Conservation (phyloP, 2,888 invertebrate genomes). For the Ligdia adustata region DNA sequence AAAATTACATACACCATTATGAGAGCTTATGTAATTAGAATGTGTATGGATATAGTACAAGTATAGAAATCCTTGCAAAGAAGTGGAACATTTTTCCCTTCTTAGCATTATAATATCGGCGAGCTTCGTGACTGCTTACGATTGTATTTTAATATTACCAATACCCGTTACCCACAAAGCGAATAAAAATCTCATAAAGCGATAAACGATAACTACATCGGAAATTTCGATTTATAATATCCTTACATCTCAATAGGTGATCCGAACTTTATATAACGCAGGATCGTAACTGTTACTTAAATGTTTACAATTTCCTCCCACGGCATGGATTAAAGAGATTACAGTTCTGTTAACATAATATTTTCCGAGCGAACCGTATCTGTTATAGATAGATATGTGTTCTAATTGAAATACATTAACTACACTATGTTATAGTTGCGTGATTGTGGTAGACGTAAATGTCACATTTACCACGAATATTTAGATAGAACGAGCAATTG, state of each 20-base stretch:
- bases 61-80: no score
- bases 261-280: constrained; percentile 2
- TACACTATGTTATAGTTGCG: constrained; percentile 26
- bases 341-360: constrained; percentile 13
- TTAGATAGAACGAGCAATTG: constrained; percentile 35
- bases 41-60: no score
- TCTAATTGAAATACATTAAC: constrained; percentile 25
- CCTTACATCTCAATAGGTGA: constrained; percentile 18
- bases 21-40: no score
- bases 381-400: constrained; percentile 18
- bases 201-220: constrained; percentile 23
- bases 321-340: constrained; percentile 14
- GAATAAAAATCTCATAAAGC: constrained; percentile 23
- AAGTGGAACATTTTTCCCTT: no score
- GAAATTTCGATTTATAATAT: constrained; percentile 21
- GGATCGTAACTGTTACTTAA: constrained; percentile 15
- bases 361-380: constrained; percentile 8
- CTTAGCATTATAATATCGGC: not conserved
- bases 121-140: constrained; percentile 7
- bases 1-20: no score
- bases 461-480: constrained; percentile 22
- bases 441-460: constrained; percentile 23
- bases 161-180: constrained; percentile 19
- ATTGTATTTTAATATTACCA: not conserved
- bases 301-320: constrained; percentile 25